Conservation (phyloP, 2,113 vertebrate genomes). For the Gallinago media region DNA sequence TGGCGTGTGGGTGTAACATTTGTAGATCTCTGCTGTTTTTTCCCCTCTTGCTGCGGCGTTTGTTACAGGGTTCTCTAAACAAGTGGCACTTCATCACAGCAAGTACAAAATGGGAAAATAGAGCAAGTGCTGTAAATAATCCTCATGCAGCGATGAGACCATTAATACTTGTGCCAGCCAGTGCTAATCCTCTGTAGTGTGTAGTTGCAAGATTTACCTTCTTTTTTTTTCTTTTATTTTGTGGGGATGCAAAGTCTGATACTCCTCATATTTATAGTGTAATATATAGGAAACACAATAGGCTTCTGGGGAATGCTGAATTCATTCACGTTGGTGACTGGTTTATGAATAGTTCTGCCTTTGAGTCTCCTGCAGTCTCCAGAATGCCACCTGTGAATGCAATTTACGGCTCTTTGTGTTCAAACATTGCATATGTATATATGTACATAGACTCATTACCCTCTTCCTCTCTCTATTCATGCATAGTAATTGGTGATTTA, state of each 20-base stretch:
- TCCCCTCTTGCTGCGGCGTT: conserved; percentile 36
- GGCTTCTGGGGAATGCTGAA: conserved; percentile 57
- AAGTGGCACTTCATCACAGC: conserved; percentile 68
- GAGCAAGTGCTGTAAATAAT: conserved; percentile 74
- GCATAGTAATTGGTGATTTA: conserved; percentile 66
- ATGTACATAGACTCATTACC: conserved; percentile 63
- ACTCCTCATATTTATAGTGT: conserved; percentile 63
- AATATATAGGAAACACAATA: conserved; percentile 71
- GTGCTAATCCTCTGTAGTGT: conserved; percentile 38
- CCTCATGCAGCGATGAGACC: conserved; percentile 54
- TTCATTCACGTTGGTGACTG: conserved; percentile 56
- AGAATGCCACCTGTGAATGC: conserved; percentile 69
- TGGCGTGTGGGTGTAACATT: conserved; percentile 48
- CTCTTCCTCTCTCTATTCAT: conserved; percentile 56
- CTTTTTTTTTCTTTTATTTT: not conserved
- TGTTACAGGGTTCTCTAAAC: conserved; percentile 60
- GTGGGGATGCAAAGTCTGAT: conserved; percentile 47
- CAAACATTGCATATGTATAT: conserved; percentile 70
- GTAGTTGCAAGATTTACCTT: conserved; percentile 67
- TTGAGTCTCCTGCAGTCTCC: conserved; percentile 44
- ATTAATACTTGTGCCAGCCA: conserved; percentile 66
- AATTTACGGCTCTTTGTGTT: conserved; percentile 65
- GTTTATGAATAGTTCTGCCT: conserved; percentile 69
- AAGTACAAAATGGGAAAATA: conserved; percentile 67
- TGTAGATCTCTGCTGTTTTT: conserved; percentile 13